Evolutionary conservation across 1,140 invertebrate genomes (phyloP).

Genomic region (Eriosoma lanigerum): DNA sequence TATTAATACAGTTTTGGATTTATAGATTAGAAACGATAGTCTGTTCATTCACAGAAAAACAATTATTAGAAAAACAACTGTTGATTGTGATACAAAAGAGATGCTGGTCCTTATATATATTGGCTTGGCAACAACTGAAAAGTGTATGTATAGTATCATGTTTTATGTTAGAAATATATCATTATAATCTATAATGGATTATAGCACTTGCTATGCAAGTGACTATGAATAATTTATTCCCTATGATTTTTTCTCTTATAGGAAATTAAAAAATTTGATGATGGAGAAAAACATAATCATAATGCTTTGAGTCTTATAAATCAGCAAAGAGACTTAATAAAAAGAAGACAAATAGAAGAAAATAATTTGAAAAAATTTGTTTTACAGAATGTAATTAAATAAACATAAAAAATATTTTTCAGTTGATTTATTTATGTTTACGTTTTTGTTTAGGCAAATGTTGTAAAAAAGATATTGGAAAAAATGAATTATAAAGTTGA

Average conservation of each 20-base stretch:
- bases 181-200: neutral
- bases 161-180: neutral
- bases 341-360: neutral
- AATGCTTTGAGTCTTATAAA: constrained; percentile 17
- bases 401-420: no score
- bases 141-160: neutral
- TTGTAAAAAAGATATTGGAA: neutral
- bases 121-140: neutral
- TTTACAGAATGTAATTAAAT: constrained; percentile 27
- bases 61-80: constrained; percentile 12
- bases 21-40: constrained; percentile 44
- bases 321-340: neutral
- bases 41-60: constrained; percentile 23
- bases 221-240: no score
- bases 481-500: neutral
- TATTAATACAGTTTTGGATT: neutral
- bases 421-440: neutral
- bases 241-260: neutral
- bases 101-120: constrained; percentile 24
- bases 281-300: neutral
- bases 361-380: constrained; percentile 5
- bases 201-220: neutral
- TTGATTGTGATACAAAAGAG: constrained; percentile 21
- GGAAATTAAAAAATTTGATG: constrained; percentile 13
- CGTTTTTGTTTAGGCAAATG: constrained; percentile 35